phyloP scores from a whole-genome alignment of 2,888 invertebrate genomes.

The Malachius bipustulatus region DNA sequence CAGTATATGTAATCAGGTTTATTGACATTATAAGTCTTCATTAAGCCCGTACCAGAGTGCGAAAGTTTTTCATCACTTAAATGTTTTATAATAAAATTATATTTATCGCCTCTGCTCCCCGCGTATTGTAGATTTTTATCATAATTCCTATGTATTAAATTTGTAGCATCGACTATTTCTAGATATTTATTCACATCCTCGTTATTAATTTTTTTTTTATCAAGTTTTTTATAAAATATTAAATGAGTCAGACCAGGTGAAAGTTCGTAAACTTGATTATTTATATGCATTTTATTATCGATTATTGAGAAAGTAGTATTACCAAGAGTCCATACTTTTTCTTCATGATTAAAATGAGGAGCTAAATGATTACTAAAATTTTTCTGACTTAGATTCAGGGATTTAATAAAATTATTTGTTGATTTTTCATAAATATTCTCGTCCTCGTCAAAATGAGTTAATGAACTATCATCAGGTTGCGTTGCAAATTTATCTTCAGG shows the following conservation, averaged over 20 bases:
- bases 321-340: background rate
- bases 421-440: too few species aligned
- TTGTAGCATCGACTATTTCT: constrained; percentile 3
- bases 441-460: too few species aligned
- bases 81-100: too few species aligned
- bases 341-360: background rate
- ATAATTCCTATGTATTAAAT: background rate
- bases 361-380: too few species aligned
- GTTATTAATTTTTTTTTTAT: background rate
- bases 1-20: constrained; percentile 11
- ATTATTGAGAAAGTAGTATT: background rate
- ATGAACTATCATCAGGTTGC: too few species aligned
- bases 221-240: constrained; percentile 3
- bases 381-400: too few species aligned
- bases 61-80: too few species aligned
- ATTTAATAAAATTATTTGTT: too few species aligned
- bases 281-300: background rate
- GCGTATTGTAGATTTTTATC: background rate
- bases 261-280: background rate
- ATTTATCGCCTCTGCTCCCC: background rate
- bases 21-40: too few species aligned
- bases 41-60: too few species aligned
- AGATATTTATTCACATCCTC: background rate
- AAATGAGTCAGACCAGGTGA: constrained; percentile 1
- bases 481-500: too few species aligned